Evolutionary conservation across 2,797 vertebrate species (phyloP), one percentile per base, ranked within the genome.

Genomic region (Lagorchestes hirsutus): DNA sequence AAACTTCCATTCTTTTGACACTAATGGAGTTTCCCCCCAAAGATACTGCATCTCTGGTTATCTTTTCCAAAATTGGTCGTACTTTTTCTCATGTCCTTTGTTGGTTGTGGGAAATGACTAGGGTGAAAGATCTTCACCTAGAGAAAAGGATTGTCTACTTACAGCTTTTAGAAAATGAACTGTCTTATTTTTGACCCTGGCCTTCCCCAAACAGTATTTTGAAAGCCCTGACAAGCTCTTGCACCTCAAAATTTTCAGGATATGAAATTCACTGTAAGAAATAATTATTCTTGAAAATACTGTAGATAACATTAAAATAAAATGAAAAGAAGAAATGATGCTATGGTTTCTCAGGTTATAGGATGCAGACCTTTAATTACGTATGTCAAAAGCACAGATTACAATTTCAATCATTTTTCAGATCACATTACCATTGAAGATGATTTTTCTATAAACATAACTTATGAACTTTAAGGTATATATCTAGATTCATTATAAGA

Each of bases 321-420:
- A 94, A 93, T 14, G 24, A 82, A 91, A 94, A 18, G 31, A 52
- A 91, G 74, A 97, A 40, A 93, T 74, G 92, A 93, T 90, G 92
- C 31, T 29, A 92, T 11, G 52, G 14, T 87, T 92, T 67, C 58
- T 94, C 54, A 92, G 14, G 34, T 55, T 55, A 62, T 27, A 50
- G 56, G 59, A 92, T 91, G 54, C 94, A 46, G 94, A 31, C 29
- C 82, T 91, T 54, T 94, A 56, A 67, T 91, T 46, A 55, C 90
- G 87, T 82, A 87, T 91, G 55, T 55, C 28, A 91, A 5, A 40
- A 52, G 92, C 82, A 96, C 24, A 54, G 82, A 87, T 34, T 92
- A 90, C 90, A 95, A 94, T 95, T 62, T 91, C n/a, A 94, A 1
- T 59, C 92, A 94, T 74, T 92, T 29, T 54, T 95, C 27, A 46